Conservation (phyloP, 2,888 invertebrate species). For the Serripes groenlandicus region DNA sequence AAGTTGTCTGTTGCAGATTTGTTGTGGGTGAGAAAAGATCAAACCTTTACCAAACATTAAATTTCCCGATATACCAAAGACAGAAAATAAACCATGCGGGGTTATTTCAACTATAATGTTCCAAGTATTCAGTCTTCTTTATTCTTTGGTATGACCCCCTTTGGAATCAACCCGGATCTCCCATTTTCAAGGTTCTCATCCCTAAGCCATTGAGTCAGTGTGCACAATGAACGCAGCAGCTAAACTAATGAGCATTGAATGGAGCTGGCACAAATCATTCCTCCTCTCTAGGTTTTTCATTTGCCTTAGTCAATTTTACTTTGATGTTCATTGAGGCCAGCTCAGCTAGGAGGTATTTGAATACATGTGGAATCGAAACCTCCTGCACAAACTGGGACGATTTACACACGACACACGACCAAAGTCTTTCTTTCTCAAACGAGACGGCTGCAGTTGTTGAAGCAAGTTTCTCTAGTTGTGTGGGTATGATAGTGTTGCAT, state of each 20-base stretch:
- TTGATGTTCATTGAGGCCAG: slow-evolving; percentile 95
- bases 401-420: slow-evolving; percentile 86
- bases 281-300: not conserved
- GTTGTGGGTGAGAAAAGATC: too few species aligned
- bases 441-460: slow-evolving; percentile 75
- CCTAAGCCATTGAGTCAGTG: too few species aligned
- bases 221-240: not conserved
- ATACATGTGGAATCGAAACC: slow-evolving; percentile 95
- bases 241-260: not conserved
- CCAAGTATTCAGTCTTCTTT: too few species aligned
- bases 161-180: too few species aligned
- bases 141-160: too few species aligned
- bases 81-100: too few species aligned
- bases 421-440: slow-evolving; percentile 82
- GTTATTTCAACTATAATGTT: too few species aligned
- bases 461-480: slow-evolving; percentile 89
- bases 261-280: not conserved
- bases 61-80: too few species aligned
- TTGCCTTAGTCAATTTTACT: slow-evolving; percentile 56
- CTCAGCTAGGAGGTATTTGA: slow-evolving; percentile 96
- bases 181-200: too few species aligned
- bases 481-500: slow-evolving; percentile 94
- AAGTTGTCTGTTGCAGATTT: too few species aligned
- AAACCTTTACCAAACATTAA: too few species aligned
- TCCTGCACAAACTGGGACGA: slow-evolving; percentile 86